Percentiles rank a stretch among this genome's conserved stretches.
phyloP scores from a whole-genome alignment of 2,797 vertebrate species.

The Meda fulgida region DNA sequence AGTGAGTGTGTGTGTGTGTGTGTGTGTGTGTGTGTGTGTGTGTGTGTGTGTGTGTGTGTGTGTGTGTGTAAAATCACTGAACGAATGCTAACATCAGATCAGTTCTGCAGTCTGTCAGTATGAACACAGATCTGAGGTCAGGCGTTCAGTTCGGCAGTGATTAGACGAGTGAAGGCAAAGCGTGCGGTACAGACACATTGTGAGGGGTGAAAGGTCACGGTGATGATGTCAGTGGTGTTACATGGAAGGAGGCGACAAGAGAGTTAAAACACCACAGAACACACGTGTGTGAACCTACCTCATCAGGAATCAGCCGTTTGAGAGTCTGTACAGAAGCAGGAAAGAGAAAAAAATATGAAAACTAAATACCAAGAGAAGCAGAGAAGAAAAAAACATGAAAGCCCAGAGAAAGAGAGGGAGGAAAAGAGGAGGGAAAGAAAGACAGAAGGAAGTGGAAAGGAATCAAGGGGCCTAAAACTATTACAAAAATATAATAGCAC shows the following conservation, averaged over 20 bases:
- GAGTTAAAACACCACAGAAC: not conserved
- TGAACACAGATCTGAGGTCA: conserved; percentile 18
- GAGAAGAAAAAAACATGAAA: not conserved
- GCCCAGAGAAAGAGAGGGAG: not conserved
- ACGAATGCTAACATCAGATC: not conserved
- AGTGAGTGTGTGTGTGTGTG: not conserved
- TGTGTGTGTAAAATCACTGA: not conserved
- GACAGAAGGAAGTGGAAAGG: not conserved
- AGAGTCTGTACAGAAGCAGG: conserved; percentile 72
- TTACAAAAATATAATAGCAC: not conserved
- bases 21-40: not conserved
- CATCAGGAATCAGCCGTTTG: conserved; percentile 84
- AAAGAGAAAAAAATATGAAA: conserved; percentile 32
- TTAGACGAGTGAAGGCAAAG: not conserved
- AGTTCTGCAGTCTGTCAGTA: not conserved
- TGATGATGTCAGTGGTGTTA: not conserved
- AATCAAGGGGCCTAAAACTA: not conserved
- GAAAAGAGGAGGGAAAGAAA: not conserved
- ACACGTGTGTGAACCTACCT: conserved; percentile 74
- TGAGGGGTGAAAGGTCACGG: conserved; percentile 21
- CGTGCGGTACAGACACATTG: not conserved
- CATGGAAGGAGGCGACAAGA: not conserved
- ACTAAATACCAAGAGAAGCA: conserved; percentile 15
- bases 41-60: rapidly evolving
- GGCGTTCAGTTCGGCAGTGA: not conserved